Conservation (phyloP, 2,888 invertebrate genomes). For the Nezara viridula region DNA sequence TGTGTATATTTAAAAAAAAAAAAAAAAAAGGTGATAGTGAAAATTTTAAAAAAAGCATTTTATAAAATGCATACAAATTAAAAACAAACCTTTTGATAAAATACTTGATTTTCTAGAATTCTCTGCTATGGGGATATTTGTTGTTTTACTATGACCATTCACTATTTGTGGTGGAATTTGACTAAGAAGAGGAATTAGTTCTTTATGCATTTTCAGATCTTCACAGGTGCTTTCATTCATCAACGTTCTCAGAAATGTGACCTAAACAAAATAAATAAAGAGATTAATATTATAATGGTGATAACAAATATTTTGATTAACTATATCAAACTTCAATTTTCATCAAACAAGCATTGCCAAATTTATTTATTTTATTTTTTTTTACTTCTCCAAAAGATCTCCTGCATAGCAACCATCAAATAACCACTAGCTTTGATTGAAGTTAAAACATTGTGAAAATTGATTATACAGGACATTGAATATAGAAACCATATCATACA, state of each 20-base stretch:
- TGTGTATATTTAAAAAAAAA: too few relatives aligned
- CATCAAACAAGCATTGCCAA: too few relatives aligned
- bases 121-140: constrained; percentile 66
- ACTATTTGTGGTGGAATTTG: constrained; percentile 67
- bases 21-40: neutral
- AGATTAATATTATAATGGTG: neutral
- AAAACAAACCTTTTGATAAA: constrained; percentile 69
- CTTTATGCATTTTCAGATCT: constrained; percentile 67
- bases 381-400: too few relatives aligned
- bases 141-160: constrained; percentile 66
- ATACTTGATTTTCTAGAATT: constrained; percentile 68
- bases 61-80: too few relatives aligned
- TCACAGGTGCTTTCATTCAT: constrained; percentile 65
- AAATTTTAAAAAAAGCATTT: too few relatives aligned
- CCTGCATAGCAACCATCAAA: too few relatives aligned
- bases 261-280: constrained; percentile 66
- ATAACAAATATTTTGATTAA: neutral
- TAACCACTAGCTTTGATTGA: neutral
- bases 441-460: neutral
- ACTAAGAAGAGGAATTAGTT: constrained; percentile 68
- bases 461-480: neutral
- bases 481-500: neutral
- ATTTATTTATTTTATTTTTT: too few relatives aligned
- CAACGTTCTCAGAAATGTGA: constrained; percentile 69
- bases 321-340: too few relatives aligned